A percentile compares a stretch with the other conserved stretches of the same genome.
Evolutionary conservation across 2,888 invertebrate genomes (phyloP).

Genomic region (Cantharis lateralis): DNA sequence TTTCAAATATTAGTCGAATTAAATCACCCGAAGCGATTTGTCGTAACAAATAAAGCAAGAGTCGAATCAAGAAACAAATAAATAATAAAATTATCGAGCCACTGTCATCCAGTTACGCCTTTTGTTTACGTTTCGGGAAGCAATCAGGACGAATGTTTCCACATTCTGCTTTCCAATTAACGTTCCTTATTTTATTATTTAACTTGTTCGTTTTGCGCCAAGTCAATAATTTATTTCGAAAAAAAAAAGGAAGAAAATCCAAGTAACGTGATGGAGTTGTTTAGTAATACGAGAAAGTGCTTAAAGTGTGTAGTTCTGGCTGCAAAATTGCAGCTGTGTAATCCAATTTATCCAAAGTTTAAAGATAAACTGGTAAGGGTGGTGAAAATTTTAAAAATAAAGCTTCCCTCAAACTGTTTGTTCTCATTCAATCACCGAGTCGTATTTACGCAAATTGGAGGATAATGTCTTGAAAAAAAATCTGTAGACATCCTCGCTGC

Average conservation of each 20-base stretch:
- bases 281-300: not conserved
- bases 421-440: conserved; percentile 12
- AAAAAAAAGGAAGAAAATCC: not conserved
- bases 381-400: conserved; percentile 19
- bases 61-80: not conserved
- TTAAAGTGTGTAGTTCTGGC: not conserved
- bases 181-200: not conserved
- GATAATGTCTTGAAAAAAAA: not conserved
- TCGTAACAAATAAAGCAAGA: not conserved
- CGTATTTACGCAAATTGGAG: conserved; percentile 14
- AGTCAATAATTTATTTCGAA: not conserved
- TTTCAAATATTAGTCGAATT: not conserved
- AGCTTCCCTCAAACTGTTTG: conserved; percentile 5
- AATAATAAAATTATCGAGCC: not conserved
- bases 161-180: not conserved
- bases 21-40: not conserved
- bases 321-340: conserved; percentile 24
- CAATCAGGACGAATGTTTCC: not conserved
- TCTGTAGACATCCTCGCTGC: not conserved
- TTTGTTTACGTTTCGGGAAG: not conserved
- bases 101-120: not conserved
- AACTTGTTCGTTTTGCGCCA: not conserved
- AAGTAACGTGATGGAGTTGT: not conserved
- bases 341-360: conserved; percentile 16
- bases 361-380: conserved; percentile 22